Evolutionary conservation across 2,113 vertebrate genomes (phyloP).

Genomic region (Apodemus speciosus): DNA sequence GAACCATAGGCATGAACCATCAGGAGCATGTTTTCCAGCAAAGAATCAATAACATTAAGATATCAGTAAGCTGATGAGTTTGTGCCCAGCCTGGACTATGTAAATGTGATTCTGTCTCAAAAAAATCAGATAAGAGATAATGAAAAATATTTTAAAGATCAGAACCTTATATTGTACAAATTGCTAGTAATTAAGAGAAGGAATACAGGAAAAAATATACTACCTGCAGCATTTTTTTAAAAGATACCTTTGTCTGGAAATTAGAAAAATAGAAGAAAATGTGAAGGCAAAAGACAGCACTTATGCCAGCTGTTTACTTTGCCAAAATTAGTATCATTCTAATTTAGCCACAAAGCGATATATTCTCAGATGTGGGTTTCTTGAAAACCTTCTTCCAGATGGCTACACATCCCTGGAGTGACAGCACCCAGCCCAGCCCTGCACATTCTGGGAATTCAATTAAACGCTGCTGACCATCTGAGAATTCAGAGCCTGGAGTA

Average conservation of each 20-base stretch:
- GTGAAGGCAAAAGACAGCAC: constrained; percentile 27
- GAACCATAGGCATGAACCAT: neutral
- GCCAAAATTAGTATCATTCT: constrained; percentile 66
- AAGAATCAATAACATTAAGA: neutral
- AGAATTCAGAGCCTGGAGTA: constrained; percentile 71
- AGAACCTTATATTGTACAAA: constrained; percentile 10
- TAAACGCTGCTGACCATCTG: constrained; percentile 75
- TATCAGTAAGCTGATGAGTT: neutral
- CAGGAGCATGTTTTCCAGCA: neutral
- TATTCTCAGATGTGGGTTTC: constrained; percentile 57
- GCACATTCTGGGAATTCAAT: constrained; percentile 77
- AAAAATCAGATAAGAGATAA: neutral
- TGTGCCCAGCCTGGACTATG: neutral
- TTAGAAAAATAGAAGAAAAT: neutral
- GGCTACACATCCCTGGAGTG: constrained; percentile 70
- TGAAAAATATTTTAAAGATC: constrained; percentile 37
- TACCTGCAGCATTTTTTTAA: neutral
- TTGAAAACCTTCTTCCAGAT: constrained; percentile 72
- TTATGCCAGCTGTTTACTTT: constrained; percentile 64
- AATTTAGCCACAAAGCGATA: constrained; percentile 70
- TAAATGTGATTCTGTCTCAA: neutral
- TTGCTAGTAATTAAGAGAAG: constrained; percentile 11
- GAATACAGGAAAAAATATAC: neutral
- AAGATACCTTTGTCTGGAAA: constrained; percentile 3
- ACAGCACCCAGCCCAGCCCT: constrained; percentile 60